These are phyloP conservation scores for Ophioninae sp. DNA, from an alignment of 2,888 invertebrate species.

Conservation along the genomic window DNA sequence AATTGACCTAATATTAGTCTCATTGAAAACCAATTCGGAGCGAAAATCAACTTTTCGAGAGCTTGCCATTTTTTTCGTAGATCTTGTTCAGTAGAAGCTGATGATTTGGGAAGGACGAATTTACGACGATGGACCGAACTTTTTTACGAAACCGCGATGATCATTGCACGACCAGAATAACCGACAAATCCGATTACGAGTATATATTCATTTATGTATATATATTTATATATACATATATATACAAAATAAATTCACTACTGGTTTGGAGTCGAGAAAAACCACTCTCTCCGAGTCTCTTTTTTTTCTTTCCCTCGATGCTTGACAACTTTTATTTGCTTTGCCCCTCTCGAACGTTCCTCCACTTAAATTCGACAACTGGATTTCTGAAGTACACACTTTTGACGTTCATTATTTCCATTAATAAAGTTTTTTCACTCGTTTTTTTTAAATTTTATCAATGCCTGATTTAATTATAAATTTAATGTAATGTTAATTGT, in stretches of 20 bases:
- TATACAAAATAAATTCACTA: conserved; percentile 33
- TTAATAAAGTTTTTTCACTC: conserved; percentile 16
- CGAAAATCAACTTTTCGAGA: background rate
- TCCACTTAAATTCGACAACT: conserved; percentile 18
- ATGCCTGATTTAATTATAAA: too few relatives aligned
- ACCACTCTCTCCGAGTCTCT: background rate
- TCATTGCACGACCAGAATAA: conserved; percentile 47
- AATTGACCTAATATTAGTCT: background rate
- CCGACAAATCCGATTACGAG: conserved; percentile 34
- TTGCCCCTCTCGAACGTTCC: background rate
- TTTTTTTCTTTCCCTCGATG: background rate
- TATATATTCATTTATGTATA: background rate
- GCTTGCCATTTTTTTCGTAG: background rate
- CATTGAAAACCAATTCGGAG: background rate
- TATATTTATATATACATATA: conserved; percentile 6
- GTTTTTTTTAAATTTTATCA: too few relatives aligned
- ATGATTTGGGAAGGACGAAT: background rate
- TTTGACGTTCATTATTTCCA: background rate
- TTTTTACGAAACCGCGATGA: conserved; percentile 40
- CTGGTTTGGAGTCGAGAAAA: conserved; percentile 34
- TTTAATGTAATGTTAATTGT: too few relatives aligned
- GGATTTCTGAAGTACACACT: conserved; percentile 14
- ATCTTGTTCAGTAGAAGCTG: background rate
- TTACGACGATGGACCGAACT: conserved; percentile 28
- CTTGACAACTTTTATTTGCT: background rate